Conservation (phyloP, 92 coral and sea anemone species). For the Blastomussa wellsi region DNA sequence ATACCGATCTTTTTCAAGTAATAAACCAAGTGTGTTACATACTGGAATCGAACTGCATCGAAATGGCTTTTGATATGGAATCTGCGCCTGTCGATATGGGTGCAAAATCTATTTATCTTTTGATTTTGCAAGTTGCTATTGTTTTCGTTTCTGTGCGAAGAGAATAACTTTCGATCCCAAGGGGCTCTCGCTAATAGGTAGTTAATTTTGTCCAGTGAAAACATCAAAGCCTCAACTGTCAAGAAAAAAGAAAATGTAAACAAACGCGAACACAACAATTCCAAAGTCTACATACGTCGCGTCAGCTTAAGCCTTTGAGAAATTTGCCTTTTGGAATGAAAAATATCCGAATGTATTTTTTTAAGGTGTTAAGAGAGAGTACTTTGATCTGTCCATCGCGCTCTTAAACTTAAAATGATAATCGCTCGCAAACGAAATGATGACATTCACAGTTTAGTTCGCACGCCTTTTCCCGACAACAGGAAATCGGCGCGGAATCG, state of each 20-base stretch:
- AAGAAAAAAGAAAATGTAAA: slow-evolving; percentile 4
- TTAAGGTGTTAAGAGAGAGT: neutral
- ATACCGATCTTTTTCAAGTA: neutral
- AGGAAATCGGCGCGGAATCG: neutral
- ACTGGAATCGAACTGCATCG: neutral
- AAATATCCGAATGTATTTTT: neutral
- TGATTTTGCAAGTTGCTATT: neutral
- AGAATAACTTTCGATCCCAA: slow-evolving; percentile 17
- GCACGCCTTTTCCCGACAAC: neutral
- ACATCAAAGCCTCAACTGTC: neutral
- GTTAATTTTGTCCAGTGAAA: slow-evolving; percentile 12
- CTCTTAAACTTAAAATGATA: neutral
- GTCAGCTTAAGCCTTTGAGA: neutral
- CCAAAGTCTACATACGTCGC: slow-evolving; percentile 4
- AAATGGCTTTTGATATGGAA: neutral
- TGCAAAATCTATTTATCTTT: neutral
- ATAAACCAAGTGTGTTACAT: neutral
- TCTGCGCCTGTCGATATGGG: neutral
- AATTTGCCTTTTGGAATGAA: neutral
- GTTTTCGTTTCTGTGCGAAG: slow-evolving; percentile 5
- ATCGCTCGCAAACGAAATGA: neutral
- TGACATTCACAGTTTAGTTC: neutral
- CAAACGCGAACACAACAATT: neutral
- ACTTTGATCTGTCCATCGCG: neutral
- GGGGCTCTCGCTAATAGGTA: slow-evolving; percentile 16